Evolutionary conservation across 1,140 invertebrate genomes (phyloP).

Genomic region (Cydia amplana): DNA sequence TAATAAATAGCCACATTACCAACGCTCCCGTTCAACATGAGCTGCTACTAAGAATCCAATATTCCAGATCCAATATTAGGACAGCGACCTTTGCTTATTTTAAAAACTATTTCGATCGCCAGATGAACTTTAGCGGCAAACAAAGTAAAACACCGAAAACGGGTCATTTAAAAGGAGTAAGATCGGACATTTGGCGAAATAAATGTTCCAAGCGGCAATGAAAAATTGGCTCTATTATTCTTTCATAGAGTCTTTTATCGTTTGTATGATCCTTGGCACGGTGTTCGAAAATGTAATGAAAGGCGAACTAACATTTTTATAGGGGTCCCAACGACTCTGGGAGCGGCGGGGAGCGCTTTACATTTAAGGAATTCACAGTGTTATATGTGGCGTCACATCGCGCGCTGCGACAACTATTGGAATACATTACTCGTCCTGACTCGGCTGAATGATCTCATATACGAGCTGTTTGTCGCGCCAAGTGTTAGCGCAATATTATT

Average conservation of each 20-base stretch:
- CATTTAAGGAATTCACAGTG: constrained; percentile 76
- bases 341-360: constrained; percentile 70
- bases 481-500: constrained; percentile 5
- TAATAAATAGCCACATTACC: constrained; percentile 15
- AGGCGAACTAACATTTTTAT: constrained; percentile 78
- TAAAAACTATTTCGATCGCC: constrained; percentile 40
- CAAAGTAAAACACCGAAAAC: constrained; percentile 61
- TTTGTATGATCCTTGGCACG: constrained; percentile 39
- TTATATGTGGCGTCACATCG: constrained; percentile 72
- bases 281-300: constrained; percentile 73
- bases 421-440: constrained; percentile 50
- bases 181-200: constrained; percentile 64
- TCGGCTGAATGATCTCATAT: constrained; percentile 13
- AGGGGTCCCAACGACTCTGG: constrained; percentile 74
- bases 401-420: constrained; percentile 63
- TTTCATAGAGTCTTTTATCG: constrained; percentile 47
- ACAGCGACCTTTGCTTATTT: constrained; percentile 34
- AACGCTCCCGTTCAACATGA: background rate
- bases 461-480: constrained; percentile 14
- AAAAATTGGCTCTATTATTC: constrained; percentile 43
- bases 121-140: constrained; percentile 41
- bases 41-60: background rate
- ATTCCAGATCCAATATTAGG: background rate
- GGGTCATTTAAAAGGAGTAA: constrained; percentile 60
- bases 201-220: constrained; percentile 42